Evolutionary conservation across 1,140 invertebrate species (phyloP).

Genomic region (Drosophila setifemur): DNA sequence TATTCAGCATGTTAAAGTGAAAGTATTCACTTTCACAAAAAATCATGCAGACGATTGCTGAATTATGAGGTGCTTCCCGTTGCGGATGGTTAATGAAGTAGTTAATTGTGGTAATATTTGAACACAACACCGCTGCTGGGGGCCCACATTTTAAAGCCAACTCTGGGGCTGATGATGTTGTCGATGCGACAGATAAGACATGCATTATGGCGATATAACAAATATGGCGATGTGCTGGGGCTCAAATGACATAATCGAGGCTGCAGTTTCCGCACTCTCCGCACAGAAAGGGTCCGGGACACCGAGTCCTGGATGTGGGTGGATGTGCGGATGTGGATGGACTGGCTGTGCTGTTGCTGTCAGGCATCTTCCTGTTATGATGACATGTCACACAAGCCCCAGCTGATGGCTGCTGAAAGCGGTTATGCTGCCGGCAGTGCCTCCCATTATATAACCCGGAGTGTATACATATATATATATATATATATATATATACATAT

Average conservation of each 20-base stretch:
- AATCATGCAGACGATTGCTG: too few species aligned
- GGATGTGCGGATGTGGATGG: slow-evolving; percentile 13
- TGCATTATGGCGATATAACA: slow-evolving; percentile 66
- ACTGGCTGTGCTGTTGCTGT: slow-evolving; percentile 33
- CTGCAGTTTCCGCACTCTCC: slow-evolving; percentile 57
- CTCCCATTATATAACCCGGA: slow-evolving; percentile 7
- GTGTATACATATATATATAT: neutral
- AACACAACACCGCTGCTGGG: slow-evolving; percentile 8
- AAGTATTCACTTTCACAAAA: too few species aligned
- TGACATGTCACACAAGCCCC: slow-evolving; percentile 28
- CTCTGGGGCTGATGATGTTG: slow-evolving; percentile 33
- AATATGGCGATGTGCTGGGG: slow-evolving; percentile 30
- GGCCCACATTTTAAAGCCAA: too few species aligned
- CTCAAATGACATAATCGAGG: slow-evolving; percentile 72
- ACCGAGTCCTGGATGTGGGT: slow-evolving; percentile 3
- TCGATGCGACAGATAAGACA: slow-evolving; percentile 68
- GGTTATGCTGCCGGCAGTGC: slow-evolving; percentile 10
- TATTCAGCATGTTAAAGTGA: too few species aligned
- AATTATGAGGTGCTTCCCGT: too few species aligned
- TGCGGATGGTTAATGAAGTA: too few species aligned
- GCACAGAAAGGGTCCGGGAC: slow-evolving; percentile 20
- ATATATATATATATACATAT: neutral
- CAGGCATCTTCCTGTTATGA: slow-evolving; percentile 42
- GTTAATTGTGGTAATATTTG: neutral
- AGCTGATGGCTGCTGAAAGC: slow-evolving; percentile 30